Evolutionary conservation across 2,797 vertebrate species (phyloP).

Genomic region (Lophotriccus pileatus): DNA sequence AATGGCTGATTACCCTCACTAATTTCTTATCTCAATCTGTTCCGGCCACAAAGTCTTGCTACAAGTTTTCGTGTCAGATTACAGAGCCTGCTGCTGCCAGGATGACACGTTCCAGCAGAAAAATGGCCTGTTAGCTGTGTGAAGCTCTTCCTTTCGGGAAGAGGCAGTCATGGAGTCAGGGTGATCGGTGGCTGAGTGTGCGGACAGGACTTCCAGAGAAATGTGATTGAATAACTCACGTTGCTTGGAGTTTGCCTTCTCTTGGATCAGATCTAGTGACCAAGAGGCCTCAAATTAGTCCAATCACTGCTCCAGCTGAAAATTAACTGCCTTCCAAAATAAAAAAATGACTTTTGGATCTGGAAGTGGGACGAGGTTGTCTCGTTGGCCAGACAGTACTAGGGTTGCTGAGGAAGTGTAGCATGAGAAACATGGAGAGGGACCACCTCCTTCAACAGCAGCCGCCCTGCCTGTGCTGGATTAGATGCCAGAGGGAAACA

Average conservation of each 20-base stretch:
- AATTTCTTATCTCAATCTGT: conserved; percentile 31
- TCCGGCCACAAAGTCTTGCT: conserved; percentile 8
- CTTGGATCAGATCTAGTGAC: not conserved
- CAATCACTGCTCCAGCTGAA: not conserved
- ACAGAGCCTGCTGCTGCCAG: not conserved
- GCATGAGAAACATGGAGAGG: fast-evolving
- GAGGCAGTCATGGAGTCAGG: not conserved
- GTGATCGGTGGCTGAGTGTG: not conserved
- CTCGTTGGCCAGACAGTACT: not conserved
- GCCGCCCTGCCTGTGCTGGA: not conserved
- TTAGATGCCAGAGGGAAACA: not conserved
- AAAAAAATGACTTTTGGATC: not conserved
- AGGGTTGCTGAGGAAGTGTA: not conserved
- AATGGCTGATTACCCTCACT: not conserved
- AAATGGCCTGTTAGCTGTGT: not conserved
- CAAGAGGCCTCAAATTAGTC: not conserved
- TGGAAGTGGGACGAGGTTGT: not conserved
- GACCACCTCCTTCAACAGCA: not conserved
- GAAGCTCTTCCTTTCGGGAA: not conserved
- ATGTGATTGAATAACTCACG: not conserved
- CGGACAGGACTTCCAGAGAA: not conserved
- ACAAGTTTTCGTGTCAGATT: not conserved
- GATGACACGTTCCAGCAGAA: not conserved
- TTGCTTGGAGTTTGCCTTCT: not conserved
- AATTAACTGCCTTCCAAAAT: not conserved